Conservation (phyloP, 2,113 vertebrate species). For the Passer montanus region DNA sequence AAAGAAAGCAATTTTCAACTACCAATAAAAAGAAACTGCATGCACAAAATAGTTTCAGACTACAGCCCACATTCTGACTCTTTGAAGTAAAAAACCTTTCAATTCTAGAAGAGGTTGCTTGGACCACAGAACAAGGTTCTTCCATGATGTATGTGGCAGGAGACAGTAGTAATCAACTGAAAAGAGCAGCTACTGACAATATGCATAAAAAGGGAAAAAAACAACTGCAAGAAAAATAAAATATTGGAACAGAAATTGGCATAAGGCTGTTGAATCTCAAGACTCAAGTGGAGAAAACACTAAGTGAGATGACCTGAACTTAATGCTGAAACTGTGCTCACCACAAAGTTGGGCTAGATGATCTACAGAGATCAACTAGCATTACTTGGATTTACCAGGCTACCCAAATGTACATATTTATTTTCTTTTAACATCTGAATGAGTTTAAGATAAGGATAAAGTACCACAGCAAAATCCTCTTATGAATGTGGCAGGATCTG, state of each 20-base stretch:
- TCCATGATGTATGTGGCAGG: background rate
- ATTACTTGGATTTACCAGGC: background rate
- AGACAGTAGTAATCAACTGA: background rate
- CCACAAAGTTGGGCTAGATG: background rate
- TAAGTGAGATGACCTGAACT: background rate
- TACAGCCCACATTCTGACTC: background rate
- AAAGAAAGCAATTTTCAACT: background rate
- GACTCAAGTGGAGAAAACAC: background rate
- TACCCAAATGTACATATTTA: background rate
- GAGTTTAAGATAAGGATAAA: background rate
- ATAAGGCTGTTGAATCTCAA: background rate
- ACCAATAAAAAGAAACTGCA: background rate
- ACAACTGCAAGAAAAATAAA: background rate
- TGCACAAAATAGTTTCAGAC: background rate
- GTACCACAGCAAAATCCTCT: background rate
- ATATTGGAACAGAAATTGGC: background rate
- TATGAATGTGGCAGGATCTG: background rate
- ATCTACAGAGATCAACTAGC: background rate
- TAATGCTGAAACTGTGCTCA: background rate
- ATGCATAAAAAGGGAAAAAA: background rate
- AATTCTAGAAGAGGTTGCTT: background rate
- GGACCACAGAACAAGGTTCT: background rate
- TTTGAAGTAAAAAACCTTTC: background rate
- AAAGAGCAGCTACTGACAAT: background rate
- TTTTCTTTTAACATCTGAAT: background rate